Evolutionary conservation across 2,797 vertebrate species (phyloP).

Genomic region (Pyrocephalus nanus): DNA sequence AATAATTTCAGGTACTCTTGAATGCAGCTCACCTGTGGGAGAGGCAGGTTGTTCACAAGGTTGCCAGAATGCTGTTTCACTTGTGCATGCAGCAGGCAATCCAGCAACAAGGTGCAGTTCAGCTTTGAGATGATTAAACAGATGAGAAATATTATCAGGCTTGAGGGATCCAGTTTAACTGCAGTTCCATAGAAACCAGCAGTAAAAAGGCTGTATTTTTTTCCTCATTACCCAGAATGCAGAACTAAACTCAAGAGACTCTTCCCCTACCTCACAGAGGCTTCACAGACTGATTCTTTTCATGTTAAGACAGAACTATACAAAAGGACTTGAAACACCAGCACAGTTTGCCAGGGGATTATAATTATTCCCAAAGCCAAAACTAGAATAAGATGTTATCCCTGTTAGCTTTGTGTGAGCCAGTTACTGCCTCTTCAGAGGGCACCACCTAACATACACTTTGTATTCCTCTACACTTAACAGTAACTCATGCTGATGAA

Average conservation of each 20-base stretch:
- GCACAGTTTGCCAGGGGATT: not conserved
- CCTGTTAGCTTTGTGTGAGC: not conserved
- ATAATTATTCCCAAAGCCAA: not conserved
- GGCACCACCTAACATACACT: not conserved
- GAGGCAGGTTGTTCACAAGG: not conserved
- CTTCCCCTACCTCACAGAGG: not conserved
- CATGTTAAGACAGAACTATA: not conserved
- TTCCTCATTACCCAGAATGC: not conserved
- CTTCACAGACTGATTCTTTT: constrained; percentile 5
- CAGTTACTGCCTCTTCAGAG: not conserved
- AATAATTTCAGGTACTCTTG: not conserved
- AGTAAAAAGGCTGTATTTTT: not conserved
- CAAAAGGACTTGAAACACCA: not conserved
- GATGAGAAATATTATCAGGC: not conserved
- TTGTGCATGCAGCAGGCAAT: not conserved
- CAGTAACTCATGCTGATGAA: not conserved
- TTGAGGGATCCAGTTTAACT: not conserved
- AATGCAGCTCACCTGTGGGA: not conserved
- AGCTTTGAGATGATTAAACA: constrained; percentile 5
- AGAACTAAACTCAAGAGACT: not conserved
- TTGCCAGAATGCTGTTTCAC: not conserved
- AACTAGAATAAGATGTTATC: not conserved
- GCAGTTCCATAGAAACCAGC: not conserved
- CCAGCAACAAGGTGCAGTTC: not conserved
- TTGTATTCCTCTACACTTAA: not conserved